These are phyloP conservation scores for Columba guinea DNA, from an alignment of 2,797 vertebrate species.

Conservation along the genomic window DNA sequence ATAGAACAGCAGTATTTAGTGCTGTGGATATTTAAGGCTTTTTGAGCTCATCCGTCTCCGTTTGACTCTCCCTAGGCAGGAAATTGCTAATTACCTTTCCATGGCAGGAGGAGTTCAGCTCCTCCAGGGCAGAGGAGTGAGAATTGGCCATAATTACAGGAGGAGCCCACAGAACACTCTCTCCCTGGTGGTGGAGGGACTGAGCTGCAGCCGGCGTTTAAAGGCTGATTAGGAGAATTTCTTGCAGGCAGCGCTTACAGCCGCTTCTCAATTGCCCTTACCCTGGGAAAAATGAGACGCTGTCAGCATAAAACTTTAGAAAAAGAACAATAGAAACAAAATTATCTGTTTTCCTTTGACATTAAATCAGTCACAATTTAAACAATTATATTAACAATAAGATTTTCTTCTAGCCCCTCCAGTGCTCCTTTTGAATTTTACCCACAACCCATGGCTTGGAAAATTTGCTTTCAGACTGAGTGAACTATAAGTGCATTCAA, in stretches of 20 bases:
- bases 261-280: neutral
- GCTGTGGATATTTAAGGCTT: neutral
- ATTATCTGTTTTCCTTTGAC: slow-evolving; percentile 23
- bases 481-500: neutral
- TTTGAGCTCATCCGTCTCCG: neutral
- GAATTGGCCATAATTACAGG: slow-evolving; percentile 4
- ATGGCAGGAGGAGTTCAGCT: neutral
- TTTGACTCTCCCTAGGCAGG: neutral
- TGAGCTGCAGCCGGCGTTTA: slow-evolving; percentile 11
- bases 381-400: slow-evolving; percentile 2
- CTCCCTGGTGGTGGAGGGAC: neutral
- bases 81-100: slow-evolving; percentile 53
- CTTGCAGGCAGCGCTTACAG: neutral
- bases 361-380: slow-evolving; percentile 2
- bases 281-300: slow-evolving; percentile 19
- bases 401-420: neutral
- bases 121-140: slow-evolving; percentile 15
- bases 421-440: slow-evolving; percentile 26
- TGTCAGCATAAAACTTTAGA: neutral
- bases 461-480: slow-evolving; percentile 35
- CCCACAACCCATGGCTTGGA: neutral
- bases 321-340: slow-evolving; percentile 13
- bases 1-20: neutral
- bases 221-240: slow-evolving; percentile 2
- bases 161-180: neutral